phyloP scores from a whole-genome alignment of 1,140 invertebrate species.

The Ceratina japonica region DNA sequence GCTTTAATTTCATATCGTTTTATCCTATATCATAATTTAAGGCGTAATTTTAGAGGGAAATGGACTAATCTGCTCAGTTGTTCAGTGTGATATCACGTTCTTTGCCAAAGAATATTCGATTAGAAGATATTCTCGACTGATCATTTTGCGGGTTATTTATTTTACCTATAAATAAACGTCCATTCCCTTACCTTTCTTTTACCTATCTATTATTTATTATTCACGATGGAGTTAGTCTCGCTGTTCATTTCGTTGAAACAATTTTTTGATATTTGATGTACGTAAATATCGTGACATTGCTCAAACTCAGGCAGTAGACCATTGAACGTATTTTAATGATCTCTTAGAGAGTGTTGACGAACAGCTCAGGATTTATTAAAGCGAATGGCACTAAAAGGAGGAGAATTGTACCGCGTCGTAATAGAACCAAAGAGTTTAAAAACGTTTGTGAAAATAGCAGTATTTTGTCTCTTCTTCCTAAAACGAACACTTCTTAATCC shows the following conservation, averaged over 20 bases:
- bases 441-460: conserved; percentile 66
- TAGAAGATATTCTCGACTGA: not conserved
- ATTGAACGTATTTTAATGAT: not conserved
- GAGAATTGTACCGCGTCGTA: conserved; percentile 56
- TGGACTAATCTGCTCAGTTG: conserved; percentile 9
- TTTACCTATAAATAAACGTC: conserved; percentile 4
- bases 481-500: conserved; percentile 25
- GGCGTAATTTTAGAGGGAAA: not conserved
- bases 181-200: not conserved
- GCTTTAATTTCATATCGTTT: not conserved
- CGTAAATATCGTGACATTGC: conserved; percentile 15
- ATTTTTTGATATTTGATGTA: not conserved
- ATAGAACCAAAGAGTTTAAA: conserved; percentile 75
- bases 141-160: not conserved
- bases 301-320: conserved; percentile 9
- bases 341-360: not conserved
- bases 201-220: not conserved
- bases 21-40: not conserved
- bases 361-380: conserved; percentile 4
- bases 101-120: conserved; percentile 28
- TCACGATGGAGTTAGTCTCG: not conserved
- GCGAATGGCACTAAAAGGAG: conserved; percentile 35
- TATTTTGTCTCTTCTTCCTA: conserved; percentile 68
- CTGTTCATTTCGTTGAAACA: not conserved
- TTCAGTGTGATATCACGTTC: not conserved